Evolutionary conservation across 2,113 vertebrate species (phyloP).

Genomic region (Climacteris rufus): DNA sequence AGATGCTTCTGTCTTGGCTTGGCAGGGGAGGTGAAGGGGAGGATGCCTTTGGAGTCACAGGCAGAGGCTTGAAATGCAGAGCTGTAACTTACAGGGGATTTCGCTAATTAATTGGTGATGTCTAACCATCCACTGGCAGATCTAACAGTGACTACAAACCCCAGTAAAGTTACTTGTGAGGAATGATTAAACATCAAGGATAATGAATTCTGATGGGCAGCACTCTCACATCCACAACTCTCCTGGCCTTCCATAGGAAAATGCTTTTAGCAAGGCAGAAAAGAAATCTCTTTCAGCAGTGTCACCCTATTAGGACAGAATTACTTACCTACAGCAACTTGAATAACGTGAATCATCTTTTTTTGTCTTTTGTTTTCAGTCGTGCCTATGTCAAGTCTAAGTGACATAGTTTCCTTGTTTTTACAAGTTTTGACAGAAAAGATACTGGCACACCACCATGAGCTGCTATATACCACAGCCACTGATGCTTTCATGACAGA

Average conservation of each 20-base stretch:
- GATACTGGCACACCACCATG: background rate
- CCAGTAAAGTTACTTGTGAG: background rate
- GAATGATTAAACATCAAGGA: background rate
- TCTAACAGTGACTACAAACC: background rate
- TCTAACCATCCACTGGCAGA: constrained; percentile 35
- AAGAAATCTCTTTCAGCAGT: background rate
- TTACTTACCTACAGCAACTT: background rate
- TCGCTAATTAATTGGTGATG: constrained; percentile 57
- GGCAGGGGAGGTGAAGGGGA: background rate
- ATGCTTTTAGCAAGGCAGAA: background rate
- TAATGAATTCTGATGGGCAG: background rate
- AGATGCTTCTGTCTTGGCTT: background rate
- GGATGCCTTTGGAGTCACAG: background rate
- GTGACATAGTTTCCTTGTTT: background rate
- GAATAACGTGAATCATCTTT: background rate
- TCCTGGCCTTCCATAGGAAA: background rate
- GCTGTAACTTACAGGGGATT: constrained; percentile 15
- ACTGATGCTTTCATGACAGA: background rate
- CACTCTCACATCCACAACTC: background rate
- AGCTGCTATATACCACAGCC: background rate
- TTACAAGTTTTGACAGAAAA: background rate
- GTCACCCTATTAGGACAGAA: background rate
- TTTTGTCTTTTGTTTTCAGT: background rate
- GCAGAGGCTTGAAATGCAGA: background rate
- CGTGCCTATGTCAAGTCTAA: background rate